These are phyloP conservation scores for Macaria notata DNA, from an alignment of 2,888 invertebrate genomes.

Conservation along the genomic window DNA sequence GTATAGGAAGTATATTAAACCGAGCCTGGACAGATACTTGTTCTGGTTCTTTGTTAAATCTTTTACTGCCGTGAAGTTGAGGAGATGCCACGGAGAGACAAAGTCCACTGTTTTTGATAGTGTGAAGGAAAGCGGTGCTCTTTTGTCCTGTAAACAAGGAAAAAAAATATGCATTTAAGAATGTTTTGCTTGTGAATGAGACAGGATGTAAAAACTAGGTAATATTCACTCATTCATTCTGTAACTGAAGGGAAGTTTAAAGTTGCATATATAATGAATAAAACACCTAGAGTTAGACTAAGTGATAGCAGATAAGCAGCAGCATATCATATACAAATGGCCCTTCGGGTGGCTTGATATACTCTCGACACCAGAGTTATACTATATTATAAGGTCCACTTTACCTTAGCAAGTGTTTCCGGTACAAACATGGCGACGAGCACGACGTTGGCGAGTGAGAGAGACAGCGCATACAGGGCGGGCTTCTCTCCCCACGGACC, in stretches of 20 bases:
- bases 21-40: constrained; percentile 85
- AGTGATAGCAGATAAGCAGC: too few species aligned
- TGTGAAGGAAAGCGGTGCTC: constrained; percentile 86
- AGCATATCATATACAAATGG: too few species aligned
- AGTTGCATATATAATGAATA: too few species aligned
- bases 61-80: constrained; percentile 86
- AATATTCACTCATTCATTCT: too few species aligned
- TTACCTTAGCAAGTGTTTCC: constrained; percentile 91
- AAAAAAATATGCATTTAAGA: too few species aligned
- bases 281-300: too few species aligned
- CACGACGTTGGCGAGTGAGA: constrained; percentile 89
- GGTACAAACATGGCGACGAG: constrained; percentile 88
- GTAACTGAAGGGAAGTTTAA: too few species aligned
- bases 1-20: constrained; percentile 93
- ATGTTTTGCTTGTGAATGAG: too few species aligned
- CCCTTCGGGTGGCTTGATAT: too few species aligned
- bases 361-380: too few species aligned
- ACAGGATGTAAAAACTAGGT: too few species aligned
- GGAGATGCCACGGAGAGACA: constrained; percentile 69
- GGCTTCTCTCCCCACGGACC: constrained; percentile 91
- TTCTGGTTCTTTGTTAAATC: constrained; percentile 84
- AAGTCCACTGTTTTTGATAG: constrained; percentile 83
- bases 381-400: constrained; percentile 21
- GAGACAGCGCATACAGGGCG: constrained; percentile 87
- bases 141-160: constrained; percentile 82